Percentiles rank a stretch among this genome's conserved stretches.
Evolutionary conservation across 2,797 vertebrate genomes (phyloP).

Genomic region (Lerista edwardsae): DNA sequence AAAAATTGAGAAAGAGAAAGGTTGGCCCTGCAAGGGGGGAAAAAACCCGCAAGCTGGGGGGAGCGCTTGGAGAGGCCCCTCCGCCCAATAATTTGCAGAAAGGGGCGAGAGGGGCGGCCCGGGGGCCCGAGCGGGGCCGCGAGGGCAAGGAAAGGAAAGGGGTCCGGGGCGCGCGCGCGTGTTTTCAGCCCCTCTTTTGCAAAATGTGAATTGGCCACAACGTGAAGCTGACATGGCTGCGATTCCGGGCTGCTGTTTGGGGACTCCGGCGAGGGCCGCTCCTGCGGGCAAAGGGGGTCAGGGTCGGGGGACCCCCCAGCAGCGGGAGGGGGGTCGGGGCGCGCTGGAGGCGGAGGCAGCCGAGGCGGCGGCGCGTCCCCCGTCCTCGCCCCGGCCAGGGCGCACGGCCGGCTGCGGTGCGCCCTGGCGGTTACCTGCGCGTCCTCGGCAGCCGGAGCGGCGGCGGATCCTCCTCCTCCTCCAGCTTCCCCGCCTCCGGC

Average conservation of each 20-base stretch:
- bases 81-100: neutral
- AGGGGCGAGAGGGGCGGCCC: slow-evolving; percentile 43
- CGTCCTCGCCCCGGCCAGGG: slow-evolving; percentile 51
- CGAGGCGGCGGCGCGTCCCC: slow-evolving; percentile 55
- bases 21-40: slow-evolving; percentile 51
- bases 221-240: slow-evolving; percentile 76
- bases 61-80: slow-evolving; percentile 12
- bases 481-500: slow-evolving; percentile 12
- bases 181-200: slow-evolving; percentile 59
- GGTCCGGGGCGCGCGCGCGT: slow-evolving; percentile 23
- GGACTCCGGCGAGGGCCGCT: neutral
- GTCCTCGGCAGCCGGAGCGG: slow-evolving; percentile 33
- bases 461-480: slow-evolving; percentile 40
- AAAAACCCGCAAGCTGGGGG: neutral
- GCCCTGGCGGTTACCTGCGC: slow-evolving; percentile 68
- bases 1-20: slow-evolving; percentile 67
- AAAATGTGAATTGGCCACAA: slow-evolving; percentile 73
- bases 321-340: slow-evolving; percentile 36
- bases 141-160: slow-evolving; percentile 52
- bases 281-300: slow-evolving; percentile 53
- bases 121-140: slow-evolving; percentile 36
- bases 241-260: slow-evolving; percentile 58
- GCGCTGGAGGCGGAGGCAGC: too few species aligned
- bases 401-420: slow-evolving; percentile 2
- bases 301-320: too few species aligned